Percentiles rank a stretch among this genome's conserved stretches.
phyloP scores from a whole-genome alignment of 1,140 invertebrate genomes.

The Akabosia matsudoensis region DNA sequence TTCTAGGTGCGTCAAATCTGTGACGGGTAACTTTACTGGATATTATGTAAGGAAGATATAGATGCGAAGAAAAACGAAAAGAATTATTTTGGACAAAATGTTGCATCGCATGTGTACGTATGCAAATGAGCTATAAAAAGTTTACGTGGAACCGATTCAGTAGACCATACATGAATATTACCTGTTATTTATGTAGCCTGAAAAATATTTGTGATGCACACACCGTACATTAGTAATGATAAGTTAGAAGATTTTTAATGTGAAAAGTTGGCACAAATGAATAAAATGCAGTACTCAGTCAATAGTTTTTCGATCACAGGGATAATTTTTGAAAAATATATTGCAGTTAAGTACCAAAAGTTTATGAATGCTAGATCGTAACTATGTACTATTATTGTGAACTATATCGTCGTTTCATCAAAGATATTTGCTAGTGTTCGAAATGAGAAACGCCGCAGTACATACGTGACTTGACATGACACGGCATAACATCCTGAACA shows the following conservation, averaged over 20 bases:
- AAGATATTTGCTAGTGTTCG: not conserved
- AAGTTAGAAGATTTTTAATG: no score
- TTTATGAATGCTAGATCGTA: no score
- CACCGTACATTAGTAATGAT: not conserved
- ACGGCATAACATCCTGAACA: slow-evolving; percentile 16
- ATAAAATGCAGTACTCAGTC: no score
- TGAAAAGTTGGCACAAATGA: no score
- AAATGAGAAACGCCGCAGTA: not conserved
- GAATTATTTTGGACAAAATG: not conserved
- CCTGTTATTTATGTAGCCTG: not conserved
- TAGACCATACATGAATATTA: slow-evolving; percentile 7
- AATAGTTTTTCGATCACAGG: no score
- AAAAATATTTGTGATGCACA: not conserved
- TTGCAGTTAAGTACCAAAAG: no score
- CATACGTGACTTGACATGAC: slow-evolving; percentile 21
- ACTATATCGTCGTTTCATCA: no score
- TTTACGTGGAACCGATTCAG: not conserved
- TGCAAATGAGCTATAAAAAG: slow-evolving; percentile 17
- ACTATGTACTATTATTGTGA: no score
- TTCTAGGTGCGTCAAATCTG: not conserved
- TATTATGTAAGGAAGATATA: not conserved
- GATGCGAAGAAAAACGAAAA: not conserved
- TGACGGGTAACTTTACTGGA: no score
- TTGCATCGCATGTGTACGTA: not conserved
- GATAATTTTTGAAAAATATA: no score